Evolutionary conservation across 1,140 invertebrate species (phyloP).

Genomic region (Drosophila pseudoananassae): DNA sequence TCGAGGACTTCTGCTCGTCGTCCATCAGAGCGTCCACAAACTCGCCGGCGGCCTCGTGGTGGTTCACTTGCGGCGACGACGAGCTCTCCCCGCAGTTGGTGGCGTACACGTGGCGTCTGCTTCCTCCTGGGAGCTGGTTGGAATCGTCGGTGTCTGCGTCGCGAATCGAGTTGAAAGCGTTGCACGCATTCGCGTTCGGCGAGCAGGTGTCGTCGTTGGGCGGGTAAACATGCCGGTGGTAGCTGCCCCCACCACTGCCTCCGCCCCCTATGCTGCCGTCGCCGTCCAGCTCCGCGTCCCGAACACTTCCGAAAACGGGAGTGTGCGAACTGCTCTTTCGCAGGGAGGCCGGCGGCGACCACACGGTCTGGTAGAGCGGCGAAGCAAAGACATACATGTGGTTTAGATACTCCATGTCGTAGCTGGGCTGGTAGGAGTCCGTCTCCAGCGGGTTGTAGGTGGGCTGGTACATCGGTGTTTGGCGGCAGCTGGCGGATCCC

Average conservation of each 20-base stretch:
- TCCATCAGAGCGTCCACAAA: constrained; percentile 69
- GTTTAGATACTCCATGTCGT: constrained; percentile 82
- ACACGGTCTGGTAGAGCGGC: constrained; percentile 81
- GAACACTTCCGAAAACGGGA: constrained; percentile 80
- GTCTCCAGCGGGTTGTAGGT: constrained; percentile 84
- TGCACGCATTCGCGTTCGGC: constrained; percentile 76
- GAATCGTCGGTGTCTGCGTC: constrained; percentile 81
- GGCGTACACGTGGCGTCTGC: constrained; percentile 77
- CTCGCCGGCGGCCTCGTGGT: constrained; percentile 64
- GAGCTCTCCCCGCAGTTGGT: constrained; percentile 81
- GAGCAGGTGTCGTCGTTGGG: constrained; percentile 81
- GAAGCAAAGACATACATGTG: constrained; percentile 83
- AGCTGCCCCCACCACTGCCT: constrained; percentile 67
- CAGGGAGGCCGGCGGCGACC: constrained; percentile 81
- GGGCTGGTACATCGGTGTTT: constrained; percentile 81
- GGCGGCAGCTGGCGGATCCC: constrained; percentile 78
- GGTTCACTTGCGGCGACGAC: constrained; percentile 79
- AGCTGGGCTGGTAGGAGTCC: constrained; percentile 82
- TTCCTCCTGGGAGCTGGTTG: constrained; percentile 66
- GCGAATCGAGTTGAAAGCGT: constrained; percentile 82
- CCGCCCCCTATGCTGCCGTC: constrained; percentile 70
- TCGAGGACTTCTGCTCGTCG: constrained; percentile 63
- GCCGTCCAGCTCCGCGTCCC: constrained; percentile 77
- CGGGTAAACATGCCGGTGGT: constrained; percentile 79
- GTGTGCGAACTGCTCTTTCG: constrained; percentile 82